A percentile compares a stretch with the other conserved stretches of the same genome.
Conservation (phyloP, 2,888 invertebrate species). For the Molorchus minor region DNA sequence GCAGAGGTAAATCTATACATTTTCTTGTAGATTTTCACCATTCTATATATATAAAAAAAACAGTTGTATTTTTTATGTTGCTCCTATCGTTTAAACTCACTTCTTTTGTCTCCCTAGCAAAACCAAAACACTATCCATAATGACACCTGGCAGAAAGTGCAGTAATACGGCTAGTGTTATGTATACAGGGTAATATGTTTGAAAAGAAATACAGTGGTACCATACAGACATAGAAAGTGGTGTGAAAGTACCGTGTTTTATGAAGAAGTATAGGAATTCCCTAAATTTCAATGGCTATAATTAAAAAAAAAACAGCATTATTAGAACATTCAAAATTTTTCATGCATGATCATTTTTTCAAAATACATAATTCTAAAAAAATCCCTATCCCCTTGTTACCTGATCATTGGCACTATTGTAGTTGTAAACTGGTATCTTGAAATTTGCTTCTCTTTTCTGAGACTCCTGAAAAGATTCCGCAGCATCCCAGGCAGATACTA, state of each 20-base stretch:
- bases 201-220: slow-evolving; percentile 72
- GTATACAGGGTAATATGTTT: slow-evolving; percentile 68
- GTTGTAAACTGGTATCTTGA: slow-evolving; percentile 79
- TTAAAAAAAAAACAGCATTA: no score
- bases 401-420: slow-evolving; percentile 86
- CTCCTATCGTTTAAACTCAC: no score
- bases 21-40: slow-evolving; percentile 81
- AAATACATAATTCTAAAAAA: no score
- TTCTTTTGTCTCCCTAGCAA: slow-evolving; percentile 69
- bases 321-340: no score
- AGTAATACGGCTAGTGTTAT: slow-evolving; percentile 70
- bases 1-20: slow-evolving; percentile 80
- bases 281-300: slow-evolving; percentile 79
- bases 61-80: no score
- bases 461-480: slow-evolving; percentile 24
- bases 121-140: slow-evolving; percentile 67
- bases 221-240: slow-evolving; percentile 73
- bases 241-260: slow-evolving; percentile 67
- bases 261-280: slow-evolving; percentile 66
- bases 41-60: no score
- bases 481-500: slow-evolving; percentile 80
- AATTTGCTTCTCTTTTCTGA: slow-evolving; percentile 37
- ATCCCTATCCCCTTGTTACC: no score
- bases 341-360: no score
- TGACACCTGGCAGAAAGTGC: slow-evolving; percentile 72